These are phyloP conservation scores for Ophion slaviceki DNA, from an alignment of 2,888 invertebrate genomes.

Conservation along the genomic window DNA sequence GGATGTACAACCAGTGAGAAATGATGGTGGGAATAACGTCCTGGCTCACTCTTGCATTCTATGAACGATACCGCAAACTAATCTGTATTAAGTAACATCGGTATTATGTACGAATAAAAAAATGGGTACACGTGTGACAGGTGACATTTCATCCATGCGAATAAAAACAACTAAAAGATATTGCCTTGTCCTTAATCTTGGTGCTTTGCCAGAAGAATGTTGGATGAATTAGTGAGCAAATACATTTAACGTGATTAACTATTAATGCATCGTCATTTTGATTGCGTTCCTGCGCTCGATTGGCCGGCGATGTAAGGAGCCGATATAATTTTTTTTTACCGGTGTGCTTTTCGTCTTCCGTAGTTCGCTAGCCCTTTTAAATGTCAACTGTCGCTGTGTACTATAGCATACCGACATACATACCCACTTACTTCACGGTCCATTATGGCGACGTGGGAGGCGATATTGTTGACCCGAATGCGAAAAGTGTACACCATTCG, in stretches of 20 bases:
- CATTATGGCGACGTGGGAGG: slow-evolving; percentile 72
- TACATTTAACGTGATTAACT: too few relatives aligned
- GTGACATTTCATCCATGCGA: background rate
- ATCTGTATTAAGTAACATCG: background rate
- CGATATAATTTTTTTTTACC: slow-evolving; percentile 4
- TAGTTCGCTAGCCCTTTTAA: background rate
- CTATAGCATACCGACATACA: slow-evolving; percentile 25
- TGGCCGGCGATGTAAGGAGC: background rate
- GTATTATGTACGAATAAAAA: background rate
- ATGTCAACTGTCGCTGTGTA: background rate
- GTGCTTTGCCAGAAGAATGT: too few relatives aligned
- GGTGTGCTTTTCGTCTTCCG: background rate
- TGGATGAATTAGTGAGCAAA: background rate
- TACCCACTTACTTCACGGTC: slow-evolving; percentile 76
- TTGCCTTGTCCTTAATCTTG: too few relatives aligned
- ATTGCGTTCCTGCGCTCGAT: slow-evolving; percentile 7
- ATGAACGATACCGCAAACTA: slow-evolving; percentile 6
- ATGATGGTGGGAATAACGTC: slow-evolving; percentile 77
- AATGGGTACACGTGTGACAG: background rate
- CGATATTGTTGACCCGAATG: slow-evolving; percentile 79
- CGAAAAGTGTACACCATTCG: slow-evolving; percentile 71
- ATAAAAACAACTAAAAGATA: background rate
- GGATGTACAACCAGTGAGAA: slow-evolving; percentile 75
- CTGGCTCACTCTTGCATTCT: slow-evolving; percentile 44
- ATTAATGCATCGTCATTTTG: background rate